Evolutionary conservation across 2,113 vertebrate genomes (phyloP).

Genomic region (Lates calcarifer): DNA sequence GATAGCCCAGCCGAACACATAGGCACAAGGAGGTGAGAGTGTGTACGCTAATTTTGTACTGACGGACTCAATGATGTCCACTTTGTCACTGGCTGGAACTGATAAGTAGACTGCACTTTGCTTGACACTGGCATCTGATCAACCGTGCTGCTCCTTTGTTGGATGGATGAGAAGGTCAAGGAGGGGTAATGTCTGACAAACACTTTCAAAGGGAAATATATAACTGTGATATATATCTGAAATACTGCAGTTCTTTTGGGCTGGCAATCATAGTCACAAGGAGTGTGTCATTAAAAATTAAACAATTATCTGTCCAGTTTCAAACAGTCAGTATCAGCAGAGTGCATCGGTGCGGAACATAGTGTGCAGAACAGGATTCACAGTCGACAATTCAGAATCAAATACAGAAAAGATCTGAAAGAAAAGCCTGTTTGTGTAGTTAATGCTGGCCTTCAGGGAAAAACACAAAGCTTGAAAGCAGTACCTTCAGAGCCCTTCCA

Average conservation of each 20-base stretch:
- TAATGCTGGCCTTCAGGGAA: neutral
- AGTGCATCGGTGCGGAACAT: neutral
- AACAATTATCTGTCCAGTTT: neutral
- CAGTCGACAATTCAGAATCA: neutral
- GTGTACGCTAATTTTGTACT: slow-evolving; percentile 52
- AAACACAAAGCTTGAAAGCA: neutral
- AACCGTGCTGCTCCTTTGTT: slow-evolving; percentile 19
- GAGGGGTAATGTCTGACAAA: neutral
- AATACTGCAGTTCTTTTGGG: neutral
- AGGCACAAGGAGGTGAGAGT: slow-evolving; percentile 37
- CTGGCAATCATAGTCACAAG: neutral
- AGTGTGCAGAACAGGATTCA: slow-evolving; percentile 7
- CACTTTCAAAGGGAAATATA: slow-evolving; percentile 1
- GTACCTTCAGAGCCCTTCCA: slow-evolving; percentile 97
- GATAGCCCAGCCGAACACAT: slow-evolving; percentile 20
- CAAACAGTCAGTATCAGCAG: neutral
- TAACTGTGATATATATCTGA: neutral
- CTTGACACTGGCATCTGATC: slow-evolving; percentile 42
- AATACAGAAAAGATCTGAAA: slow-evolving; percentile 3
- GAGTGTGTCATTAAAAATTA: slow-evolving; percentile 1
- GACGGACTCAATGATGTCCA: slow-evolving; percentile 69
- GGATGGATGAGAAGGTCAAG: slow-evolving; percentile 30
- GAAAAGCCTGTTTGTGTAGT: slow-evolving; percentile 19
- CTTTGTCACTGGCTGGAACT: slow-evolving; percentile 37
- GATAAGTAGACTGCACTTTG: slow-evolving; percentile 60